phyloP scores from a whole-genome alignment of 2,797 vertebrate genomes.

The Urophycis tenuis region DNA sequence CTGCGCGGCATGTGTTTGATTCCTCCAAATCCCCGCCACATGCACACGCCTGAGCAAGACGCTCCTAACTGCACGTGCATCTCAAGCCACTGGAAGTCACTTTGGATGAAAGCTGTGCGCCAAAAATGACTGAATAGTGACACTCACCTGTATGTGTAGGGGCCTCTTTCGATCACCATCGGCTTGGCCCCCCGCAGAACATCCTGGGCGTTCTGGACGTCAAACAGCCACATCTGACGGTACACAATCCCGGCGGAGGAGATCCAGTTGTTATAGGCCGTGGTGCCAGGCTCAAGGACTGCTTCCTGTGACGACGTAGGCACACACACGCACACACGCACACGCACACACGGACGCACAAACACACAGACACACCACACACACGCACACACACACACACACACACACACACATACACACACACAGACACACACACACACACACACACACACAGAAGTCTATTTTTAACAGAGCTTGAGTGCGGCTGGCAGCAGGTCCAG shows the following conservation, averaged over 20 bases:
- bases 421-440: conserved; percentile 4
- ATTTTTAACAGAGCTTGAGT: conserved; percentile 3
- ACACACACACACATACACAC: conserved; percentile 41
- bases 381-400: background rate
- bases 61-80: background rate
- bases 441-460: background rate
- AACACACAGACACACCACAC: background rate
- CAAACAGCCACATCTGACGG: conserved; percentile 88
- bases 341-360: background rate
- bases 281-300: conserved; percentile 79
- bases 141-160: conserved; percentile 73
- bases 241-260: conserved; percentile 73
- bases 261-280: conserved; percentile 82
- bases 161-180: conserved; percentile 77
- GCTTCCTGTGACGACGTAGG: conserved; percentile 68
- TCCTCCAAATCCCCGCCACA: too few relatives aligned
- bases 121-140: background rate
- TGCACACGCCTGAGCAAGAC: too few relatives aligned
- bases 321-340: conserved; percentile 35
- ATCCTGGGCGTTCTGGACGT: conserved; percentile 78
- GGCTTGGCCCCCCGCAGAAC: conserved; percentile 67
- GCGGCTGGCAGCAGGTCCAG: background rate
- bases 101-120: background rate
- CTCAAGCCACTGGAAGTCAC: background rate
- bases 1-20: too few relatives aligned